Percentiles rank a stretch among this genome's conserved stretches.
These are phyloP conservation scores for Pangasius macronema DNA, from an alignment of 2,797 vertebrate species.

Conservation along the genomic window DNA sequence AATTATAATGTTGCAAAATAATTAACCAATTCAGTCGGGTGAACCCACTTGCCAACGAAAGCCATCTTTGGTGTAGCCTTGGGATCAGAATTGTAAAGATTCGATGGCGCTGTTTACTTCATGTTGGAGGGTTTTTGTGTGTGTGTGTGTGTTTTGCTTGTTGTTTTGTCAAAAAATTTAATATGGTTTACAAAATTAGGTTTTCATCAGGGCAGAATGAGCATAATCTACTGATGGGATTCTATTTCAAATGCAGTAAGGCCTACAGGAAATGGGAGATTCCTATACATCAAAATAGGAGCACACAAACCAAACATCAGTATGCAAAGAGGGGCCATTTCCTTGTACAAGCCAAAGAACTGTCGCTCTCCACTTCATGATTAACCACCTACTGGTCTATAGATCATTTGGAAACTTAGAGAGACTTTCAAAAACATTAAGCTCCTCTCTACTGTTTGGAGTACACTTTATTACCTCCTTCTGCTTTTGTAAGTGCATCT, in stretches of 20 bases:
- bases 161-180: not conserved
- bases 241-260: not conserved
- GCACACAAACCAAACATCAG: slow-evolving; percentile 15
- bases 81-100: slow-evolving; percentile 10
- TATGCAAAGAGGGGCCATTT: slow-evolving; percentile 5
- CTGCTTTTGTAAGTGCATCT: slow-evolving; percentile 56
- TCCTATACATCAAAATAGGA: not conserved
- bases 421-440: slow-evolving; percentile 50
- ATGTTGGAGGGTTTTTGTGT: not conserved
- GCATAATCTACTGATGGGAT: not conserved
- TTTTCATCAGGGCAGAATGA: not conserved
- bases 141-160: no score
- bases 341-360: slow-evolving; percentile 2
- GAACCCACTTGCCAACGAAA: slow-evolving; percentile 20
- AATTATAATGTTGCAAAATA: slow-evolving; percentile 36
- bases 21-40: slow-evolving; percentile 21
- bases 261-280: slow-evolving; percentile 8
- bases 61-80: slow-evolving; percentile 15
- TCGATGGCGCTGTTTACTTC: not conserved
- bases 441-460: slow-evolving; percentile 53
- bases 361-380: slow-evolving; percentile 13
- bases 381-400: slow-evolving; percentile 20
- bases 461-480: slow-evolving; percentile 62
- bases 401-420: slow-evolving; percentile 15
- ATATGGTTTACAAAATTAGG: not conserved